Percentiles rank a stretch among this genome's conserved stretches.
Evolutionary conservation across 2,888 invertebrate species (phyloP).

Genomic region (Polyommatus iphigenia): DNA sequence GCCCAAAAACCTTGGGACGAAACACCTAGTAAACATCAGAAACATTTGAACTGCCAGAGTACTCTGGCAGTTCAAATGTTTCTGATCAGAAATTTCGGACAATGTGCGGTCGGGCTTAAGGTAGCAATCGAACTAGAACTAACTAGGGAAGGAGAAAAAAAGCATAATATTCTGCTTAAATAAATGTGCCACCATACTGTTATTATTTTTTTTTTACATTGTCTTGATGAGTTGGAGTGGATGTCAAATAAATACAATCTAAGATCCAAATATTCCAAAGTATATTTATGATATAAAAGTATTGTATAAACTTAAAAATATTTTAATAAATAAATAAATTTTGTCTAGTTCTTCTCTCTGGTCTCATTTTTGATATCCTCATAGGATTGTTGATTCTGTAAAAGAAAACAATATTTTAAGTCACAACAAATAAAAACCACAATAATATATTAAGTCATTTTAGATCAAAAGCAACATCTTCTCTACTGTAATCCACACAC

Average conservation of each 20-base stretch:
- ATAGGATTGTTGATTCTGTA: conserved; percentile 71
- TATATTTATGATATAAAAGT: conserved; percentile 33
- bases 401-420: conserved; percentile 39
- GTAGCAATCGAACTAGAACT: too few species aligned
- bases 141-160: background rate
- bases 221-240: background rate
- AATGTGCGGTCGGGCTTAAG: too few species aligned
- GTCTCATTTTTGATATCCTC: conserved; percentile 72
- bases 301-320: conserved; percentile 21
- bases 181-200: background rate
- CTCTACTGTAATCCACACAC: too few species aligned
- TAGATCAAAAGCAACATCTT: too few species aligned
- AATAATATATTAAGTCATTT: too few species aligned
- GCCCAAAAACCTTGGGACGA: too few species aligned
- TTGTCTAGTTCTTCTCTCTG: conserved; percentile 54
- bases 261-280: background rate
- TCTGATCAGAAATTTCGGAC: too few species aligned
- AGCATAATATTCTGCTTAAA: background rate
- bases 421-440: too few species aligned
- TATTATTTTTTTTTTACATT: background rate
- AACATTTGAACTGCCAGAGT: too few species aligned
- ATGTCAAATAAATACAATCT: background rate
- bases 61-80: too few species aligned
- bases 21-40: too few species aligned
- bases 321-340: conserved; percentile 2